A percentile compares a stretch with the other conserved stretches of the same genome.
Evolutionary conservation across 2,888 invertebrate genomes (phyloP).

Genomic region (Xestia ashworthii): DNA sequence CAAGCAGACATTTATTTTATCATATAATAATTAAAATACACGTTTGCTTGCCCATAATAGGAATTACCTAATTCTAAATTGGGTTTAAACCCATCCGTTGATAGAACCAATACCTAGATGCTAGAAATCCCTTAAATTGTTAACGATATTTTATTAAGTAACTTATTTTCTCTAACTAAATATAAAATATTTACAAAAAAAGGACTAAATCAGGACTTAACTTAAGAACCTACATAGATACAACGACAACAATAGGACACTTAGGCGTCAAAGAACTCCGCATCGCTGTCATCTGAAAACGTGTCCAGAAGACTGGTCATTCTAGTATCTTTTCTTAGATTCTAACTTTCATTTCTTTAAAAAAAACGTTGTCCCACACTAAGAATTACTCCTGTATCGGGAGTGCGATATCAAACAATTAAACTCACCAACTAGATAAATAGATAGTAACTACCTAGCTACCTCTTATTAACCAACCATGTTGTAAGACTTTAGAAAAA

Average conservation of each 20-base stretch:
- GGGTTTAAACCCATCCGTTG: not conserved
- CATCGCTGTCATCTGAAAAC: not conserved
- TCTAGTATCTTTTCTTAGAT: not conserved
- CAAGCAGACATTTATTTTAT: constrained; percentile 1
- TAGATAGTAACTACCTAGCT: not conserved
- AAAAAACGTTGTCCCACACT: not conserved
- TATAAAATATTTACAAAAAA: not conserved
- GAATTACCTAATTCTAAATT: not conserved
- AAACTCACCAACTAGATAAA: not conserved
- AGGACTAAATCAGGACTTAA: no score
- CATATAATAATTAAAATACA: not conserved
- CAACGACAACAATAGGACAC: not conserved
- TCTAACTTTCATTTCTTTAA: not conserved
- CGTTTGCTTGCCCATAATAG: not conserved
- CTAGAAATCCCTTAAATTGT: not conserved
- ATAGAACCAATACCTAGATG: not conserved
- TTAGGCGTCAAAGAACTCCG: not conserved
- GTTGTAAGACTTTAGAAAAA: not conserved
- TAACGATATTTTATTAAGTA: not conserved
- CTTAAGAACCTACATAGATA: not conserved
- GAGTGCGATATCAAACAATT: not conserved
- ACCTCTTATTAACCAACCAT: not conserved
- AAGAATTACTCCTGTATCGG: not conserved
- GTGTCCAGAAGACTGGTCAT: not conserved
- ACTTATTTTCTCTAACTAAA: not conserved